Evolutionary conservation across 2,888 invertebrate species (phyloP).

Genomic region (Syritta pipiens): DNA sequence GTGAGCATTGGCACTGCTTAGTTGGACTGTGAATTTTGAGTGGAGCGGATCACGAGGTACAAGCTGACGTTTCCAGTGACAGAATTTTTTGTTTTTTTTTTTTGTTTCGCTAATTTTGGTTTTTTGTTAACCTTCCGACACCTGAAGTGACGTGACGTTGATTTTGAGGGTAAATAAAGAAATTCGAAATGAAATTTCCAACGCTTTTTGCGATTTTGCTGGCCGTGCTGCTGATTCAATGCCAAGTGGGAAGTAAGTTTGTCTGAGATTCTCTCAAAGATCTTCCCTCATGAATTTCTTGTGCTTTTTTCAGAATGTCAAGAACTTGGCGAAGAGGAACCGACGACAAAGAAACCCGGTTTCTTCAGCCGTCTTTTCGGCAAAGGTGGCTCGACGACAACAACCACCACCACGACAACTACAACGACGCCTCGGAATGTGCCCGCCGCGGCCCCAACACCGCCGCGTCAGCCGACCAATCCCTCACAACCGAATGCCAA

Average conservation of each 20-base stretch:
- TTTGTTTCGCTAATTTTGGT: too few relatives aligned
- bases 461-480: not conserved
- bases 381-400: conserved; percentile 33
- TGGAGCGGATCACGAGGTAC: conserved; percentile 34
- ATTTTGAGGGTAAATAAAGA: not conserved
- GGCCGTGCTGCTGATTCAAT: conserved; percentile 31
- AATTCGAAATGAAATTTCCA: conserved; percentile 42
- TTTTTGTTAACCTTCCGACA: conserved; percentile 50
- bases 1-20: conserved; percentile 15
- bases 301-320: conserved; percentile 32
- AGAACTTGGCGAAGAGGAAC: conserved; percentile 32
- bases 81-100: conserved; percentile 9
- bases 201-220: conserved; percentile 17
- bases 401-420: conserved; percentile 33
- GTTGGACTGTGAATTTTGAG: conserved; percentile 44
- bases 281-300: not conserved
- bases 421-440: conserved; percentile 30
- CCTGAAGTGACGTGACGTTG: conserved; percentile 12
- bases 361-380: conserved; percentile 56
- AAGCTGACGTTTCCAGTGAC: not conserved
- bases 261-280: too few relatives aligned
- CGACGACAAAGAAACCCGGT: conserved; percentile 59
- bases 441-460: conserved; percentile 5
- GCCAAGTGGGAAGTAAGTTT: conserved; percentile 36
- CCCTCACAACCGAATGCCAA: conserved; percentile 1